Evolutionary conservation across 2,797 vertebrate genomes (phyloP), one percentile per base, ranked within the genome.

Genomic region (Xyrichtys novacula): DNA sequence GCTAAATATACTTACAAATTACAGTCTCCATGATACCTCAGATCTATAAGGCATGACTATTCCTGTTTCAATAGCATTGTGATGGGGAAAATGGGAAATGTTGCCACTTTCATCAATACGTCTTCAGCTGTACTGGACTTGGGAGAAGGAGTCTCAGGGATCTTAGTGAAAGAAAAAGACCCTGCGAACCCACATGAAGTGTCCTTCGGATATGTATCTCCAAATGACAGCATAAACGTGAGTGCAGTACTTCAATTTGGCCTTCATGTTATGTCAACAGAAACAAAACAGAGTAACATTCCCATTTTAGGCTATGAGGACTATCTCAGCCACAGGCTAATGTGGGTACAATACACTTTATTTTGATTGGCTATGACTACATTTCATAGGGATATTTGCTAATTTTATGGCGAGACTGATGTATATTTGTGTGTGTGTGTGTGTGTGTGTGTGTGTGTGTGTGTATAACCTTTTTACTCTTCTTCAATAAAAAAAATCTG

Each of bases 161-260:
- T 88, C 52, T 7, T 93, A 9, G 26, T 86, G 64, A 90, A 0
- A 26, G 0, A 14, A 25, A 7, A 2, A 0, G 7, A 71, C 0
- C 5, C 11, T 0, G 0, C 0, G 0, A 22, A 70, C 0, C 0
- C 74, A 0, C 3, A 17, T 0, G 16, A 58, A 1, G 5, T 85
- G 5, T 59, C 63, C 11, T 65, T 91, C 23, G 85, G 66, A 26
- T 91, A 83, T 39, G 0, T 0, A 3, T 40, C 52, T 25, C 0
- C 19, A 14, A 5, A 1, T 0, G 52, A 53, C 0, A 10, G 1
- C 22, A 19, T 93, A 0, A 65, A 10, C n/a, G 92, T 93, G 36
- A 64, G 90, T 89, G 38, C 34, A 69, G 32, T 62, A 0, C 7
- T 43, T 47, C 42, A 4, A 25, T 73, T 59, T 46, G 1, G 39